Base-by-base conservation (phyloP, 1,140 invertebrate genomes). In the Ylistrum balloti region DNA sequence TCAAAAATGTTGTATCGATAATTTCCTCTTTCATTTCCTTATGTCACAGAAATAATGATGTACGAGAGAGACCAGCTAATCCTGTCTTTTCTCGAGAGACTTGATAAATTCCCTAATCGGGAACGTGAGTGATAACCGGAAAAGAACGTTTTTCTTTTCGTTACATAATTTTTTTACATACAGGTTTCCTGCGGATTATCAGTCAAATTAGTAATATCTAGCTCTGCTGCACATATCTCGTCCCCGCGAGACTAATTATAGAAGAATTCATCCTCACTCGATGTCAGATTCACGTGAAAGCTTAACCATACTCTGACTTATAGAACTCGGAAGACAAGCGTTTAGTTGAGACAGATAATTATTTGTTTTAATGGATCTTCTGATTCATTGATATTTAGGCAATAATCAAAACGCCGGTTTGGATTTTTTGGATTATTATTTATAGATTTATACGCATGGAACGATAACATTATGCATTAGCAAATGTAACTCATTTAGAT, bases 291-390 rank as follows among this genome's bases (percentile, higher is more conserved):
- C 56, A 28, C 56, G 9, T 28, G 11, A 74, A 74, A n/a, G 56
- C 56, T 74, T 74, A 74, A 74, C 28, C 22, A 74, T n/a, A 74
- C 56, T 45, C 41, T 17, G 41, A 17, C 17, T 1, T 45, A 45
- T 17, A 45, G 41, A 17, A 45, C 41, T 28, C 56, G 56, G n/a
- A 74, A 74, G n/a, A 11, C 56, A 74, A 74, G n/a, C 56, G 56
- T 74, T 74, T 74, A 74, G 56, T n/a, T 74, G 56, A 74, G 56
- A 74, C 56, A 74, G 56, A 74, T 74, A 74, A 74, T 28, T 74
- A 28, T 74, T n/a, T 28, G 5, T 28, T 28, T 28, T 28, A 74
- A 74, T 74, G 5, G n/a, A 28, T 28, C 5, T 74, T n/a, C 1
- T 28, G 22, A 74, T 74, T n/a, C n/a, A 74, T 74, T 74, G n/a